Evolutionary conservation across 2,888 invertebrate genomes (phyloP), one percentile per base, ranked within the genome.

Genomic region (Drosophila kambysellisi): DNA sequence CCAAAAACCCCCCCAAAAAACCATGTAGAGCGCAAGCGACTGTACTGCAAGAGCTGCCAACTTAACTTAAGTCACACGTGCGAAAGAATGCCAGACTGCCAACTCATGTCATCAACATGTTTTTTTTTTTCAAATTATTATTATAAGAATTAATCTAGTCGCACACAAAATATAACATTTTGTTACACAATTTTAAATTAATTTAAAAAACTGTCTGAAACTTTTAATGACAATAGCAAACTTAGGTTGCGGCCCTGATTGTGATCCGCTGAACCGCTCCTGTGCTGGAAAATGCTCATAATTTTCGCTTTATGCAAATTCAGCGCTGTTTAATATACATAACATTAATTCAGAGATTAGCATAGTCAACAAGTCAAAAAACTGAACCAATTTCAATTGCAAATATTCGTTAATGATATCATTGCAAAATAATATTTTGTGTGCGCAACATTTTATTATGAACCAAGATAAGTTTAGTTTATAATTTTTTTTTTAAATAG

Each of bases 11-110:
- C 32, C 37, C 61, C 50, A 37, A 37, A 37, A 32, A 41, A 17
- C 39, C 64, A 43, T 48, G 54, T 81, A 76, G 76, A 66, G 70
- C 76, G 70, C 65, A 70, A 75, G 80, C 87, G 81, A 73, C 81
- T 73, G 62, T 75, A 85, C 81, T 83, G 85, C 88, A 81, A 85
- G 79, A 74, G 79, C 74, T 82, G 80, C 82, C 71, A 82, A 82
- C 68, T 52, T 35, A 69, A 72, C 62, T 72, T 71, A 64, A 84
- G 70, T 35, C 59, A 74, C 83, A 76, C 74, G 70, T 81, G 71
- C 70, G 70, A 69, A 67, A 69, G 54, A 62, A 76, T 61, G 30
- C 48, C 62, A 72, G 56, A 54, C 63, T 61, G 60, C 68, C 74
- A 69, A 77, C 73, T 79, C 69, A 78, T 70, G n/a, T 39, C 75